These are phyloP conservation scores for Dryoscopus gambensis DNA, from an alignment of 2,113 vertebrate species.

Conservation along the genomic window DNA sequence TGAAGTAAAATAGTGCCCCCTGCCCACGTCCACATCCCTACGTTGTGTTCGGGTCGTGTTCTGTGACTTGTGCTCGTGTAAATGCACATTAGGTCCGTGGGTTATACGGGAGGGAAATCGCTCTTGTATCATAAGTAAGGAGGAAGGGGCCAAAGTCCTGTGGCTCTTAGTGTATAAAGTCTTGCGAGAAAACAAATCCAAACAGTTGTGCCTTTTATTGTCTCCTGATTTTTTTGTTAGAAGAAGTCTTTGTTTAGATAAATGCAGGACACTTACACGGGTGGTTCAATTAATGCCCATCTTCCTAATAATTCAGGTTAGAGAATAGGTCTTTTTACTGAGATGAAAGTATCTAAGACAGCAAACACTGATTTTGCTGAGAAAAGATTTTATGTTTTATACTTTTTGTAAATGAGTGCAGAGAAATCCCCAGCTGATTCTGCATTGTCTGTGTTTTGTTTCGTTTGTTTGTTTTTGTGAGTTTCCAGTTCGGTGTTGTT, in stretches of 20 bases:
- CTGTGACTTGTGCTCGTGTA: not conserved
- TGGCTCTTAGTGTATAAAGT: not conserved
- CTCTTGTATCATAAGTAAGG: not conserved
- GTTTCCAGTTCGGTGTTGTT: too few species aligned
- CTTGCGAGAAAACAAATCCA: not conserved
- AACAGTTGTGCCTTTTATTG: not conserved
- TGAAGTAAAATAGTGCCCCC: not conserved
- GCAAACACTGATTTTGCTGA: not conserved
- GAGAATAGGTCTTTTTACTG: not conserved
- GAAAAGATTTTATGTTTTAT: not conserved
- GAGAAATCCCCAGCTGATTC: not conserved
- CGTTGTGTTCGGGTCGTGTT: accelerated
- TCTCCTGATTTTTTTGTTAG: not conserved
- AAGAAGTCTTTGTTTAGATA: not conserved
- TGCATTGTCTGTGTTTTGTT: not conserved
- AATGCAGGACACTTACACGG: not conserved
- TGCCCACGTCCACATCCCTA: accelerated
- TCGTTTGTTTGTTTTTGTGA: not conserved
- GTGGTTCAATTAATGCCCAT: not conserved
- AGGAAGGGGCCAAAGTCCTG: not conserved
- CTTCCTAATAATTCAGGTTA: not conserved
- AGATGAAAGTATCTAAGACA: not conserved
- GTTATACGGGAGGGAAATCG: not conserved
- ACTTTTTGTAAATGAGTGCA: not conserved
- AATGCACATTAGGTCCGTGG: accelerated